Evolutionary conservation across 2,113 vertebrate species (phyloP).

Genomic region (Spea bombifrons): DNA sequence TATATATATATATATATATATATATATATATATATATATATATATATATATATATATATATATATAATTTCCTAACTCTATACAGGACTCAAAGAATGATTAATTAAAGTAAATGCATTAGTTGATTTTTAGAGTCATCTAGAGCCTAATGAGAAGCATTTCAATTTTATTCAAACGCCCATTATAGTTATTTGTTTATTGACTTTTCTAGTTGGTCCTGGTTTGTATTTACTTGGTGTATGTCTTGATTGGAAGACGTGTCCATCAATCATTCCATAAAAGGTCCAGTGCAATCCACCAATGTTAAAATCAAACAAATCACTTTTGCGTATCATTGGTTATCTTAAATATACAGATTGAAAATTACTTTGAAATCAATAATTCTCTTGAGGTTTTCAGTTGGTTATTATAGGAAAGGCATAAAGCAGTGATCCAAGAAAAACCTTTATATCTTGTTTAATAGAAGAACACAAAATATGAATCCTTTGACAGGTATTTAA

Average conservation of each 20-base stretch:
- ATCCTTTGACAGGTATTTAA: too few relatives aligned
- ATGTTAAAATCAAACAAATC: slow-evolving; percentile 20
- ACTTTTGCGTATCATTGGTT: slow-evolving; percentile 4
- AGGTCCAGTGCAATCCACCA: not conserved
- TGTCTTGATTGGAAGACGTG: not conserved
- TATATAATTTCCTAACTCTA: too few relatives aligned
- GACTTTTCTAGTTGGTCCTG: not conserved
- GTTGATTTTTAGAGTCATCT: not conserved
- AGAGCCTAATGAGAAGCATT: not conserved
- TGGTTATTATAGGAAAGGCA: not conserved
- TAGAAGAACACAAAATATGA: not conserved
- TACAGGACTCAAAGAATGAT: not conserved
- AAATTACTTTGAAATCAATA: slow-evolving; percentile 37
- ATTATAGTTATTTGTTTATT: slow-evolving; percentile 1
- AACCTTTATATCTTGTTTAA: not conserved
- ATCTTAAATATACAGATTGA: slow-evolving; percentile 17
- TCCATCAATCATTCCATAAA: slow-evolving; percentile 33
- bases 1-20: too few relatives aligned
- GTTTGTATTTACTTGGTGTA: not conserved
- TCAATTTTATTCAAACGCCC: not conserved
- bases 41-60: too few relatives aligned
- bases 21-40: too few relatives aligned
- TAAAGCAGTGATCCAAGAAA: not conserved
- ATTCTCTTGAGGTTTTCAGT: slow-evolving; percentile 19
- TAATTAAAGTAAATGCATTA: not conserved